phyloP scores from a whole-genome alignment of 1,140 invertebrate species.

The Drosophila sp. region DNA sequence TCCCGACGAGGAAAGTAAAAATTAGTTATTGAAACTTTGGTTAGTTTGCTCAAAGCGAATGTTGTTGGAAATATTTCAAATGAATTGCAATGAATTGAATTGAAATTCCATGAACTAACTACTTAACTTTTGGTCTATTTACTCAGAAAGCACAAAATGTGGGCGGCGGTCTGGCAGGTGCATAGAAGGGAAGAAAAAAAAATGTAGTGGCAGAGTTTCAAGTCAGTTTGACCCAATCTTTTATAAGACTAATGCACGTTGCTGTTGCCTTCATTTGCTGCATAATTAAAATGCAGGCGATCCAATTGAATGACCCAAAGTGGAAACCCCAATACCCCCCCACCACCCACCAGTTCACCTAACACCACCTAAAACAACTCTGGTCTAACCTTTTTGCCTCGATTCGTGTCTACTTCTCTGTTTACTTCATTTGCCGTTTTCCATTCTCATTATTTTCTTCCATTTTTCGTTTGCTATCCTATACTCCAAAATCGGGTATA shows the following conservation, averaged over 20 bases:
- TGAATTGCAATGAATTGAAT: not conserved
- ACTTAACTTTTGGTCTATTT: not conserved
- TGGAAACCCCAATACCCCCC: not conserved
- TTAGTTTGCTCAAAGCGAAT: too few relatives aligned
- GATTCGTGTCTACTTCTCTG: not conserved
- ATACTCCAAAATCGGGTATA: not conserved
- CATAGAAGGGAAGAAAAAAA: not conserved
- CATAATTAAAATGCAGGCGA: slow-evolving; percentile 48
- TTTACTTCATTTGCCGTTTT: not conserved
- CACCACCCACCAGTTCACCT: not conserved
- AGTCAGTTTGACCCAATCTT: slow-evolving; percentile 1
- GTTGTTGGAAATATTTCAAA: not conserved
- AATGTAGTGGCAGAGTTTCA: not conserved
- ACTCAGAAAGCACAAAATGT: not conserved
- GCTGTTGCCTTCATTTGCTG: slow-evolving; percentile 6
- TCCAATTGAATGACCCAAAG: not conserved
- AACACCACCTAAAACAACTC: not conserved
- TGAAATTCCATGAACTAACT: not conserved
- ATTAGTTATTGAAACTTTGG: too few relatives aligned
- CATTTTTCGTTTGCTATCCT: not conserved
- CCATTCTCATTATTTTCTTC: not conserved
- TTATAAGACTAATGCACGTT: slow-evolving; percentile 2
- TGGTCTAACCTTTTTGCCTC: not conserved
- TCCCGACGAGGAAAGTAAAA: too few relatives aligned
- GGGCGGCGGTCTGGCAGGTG: not conserved